Base-by-base conservation (phyloP, 2,797 vertebrate species). In the Lemur catta region DNA sequence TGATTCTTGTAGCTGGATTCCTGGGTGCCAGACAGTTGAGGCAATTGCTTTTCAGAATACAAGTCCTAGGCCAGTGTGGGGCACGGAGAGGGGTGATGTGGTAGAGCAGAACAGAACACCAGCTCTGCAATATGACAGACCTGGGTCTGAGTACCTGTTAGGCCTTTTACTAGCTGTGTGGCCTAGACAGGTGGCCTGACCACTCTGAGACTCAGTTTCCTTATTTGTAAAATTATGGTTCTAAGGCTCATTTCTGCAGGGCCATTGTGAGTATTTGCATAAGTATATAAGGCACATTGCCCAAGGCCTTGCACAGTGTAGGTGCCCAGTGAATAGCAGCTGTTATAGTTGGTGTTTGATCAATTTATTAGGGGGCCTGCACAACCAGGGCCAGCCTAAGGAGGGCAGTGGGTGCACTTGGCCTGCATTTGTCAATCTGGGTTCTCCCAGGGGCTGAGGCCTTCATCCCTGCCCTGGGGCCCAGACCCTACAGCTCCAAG, bases 311-410 rank as follows among this genome's bases (percentile, higher is more conserved):
- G 71, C 46, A 79, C 22, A 61, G 28, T 26, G 4, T 0, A 61
- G 71, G 57, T 43, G 30, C 7, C 69, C 33, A 4, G 1, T 9
- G n/a, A 87, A 57, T 6, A 75, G 80, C 15, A 46, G 69, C 38
- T 46, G 17, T 63, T 63, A 65, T 0, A 88, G 57, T 13, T 35
- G 65, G 30, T n/a, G 50, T 43, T 69, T 2, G 48, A 84, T n/a
- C 35, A 14, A 9, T 15, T 84, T 15, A 55, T 50, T 52, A 8
- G 30, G 78, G 35, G 26, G 22, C 12, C 18, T 93, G 90, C 52
- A 92, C 85, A 96, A 79, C 93, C 78, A 33, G 50, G 88, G 35
- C 10, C 18, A 90, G 81, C 81, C 97, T 95, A 94, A 78, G 38
- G 88, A 61, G 89, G 88, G 95, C 92, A 91, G 76, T 86, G 55